These are phyloP conservation scores for Halichoeres trimaculatus DNA, from an alignment of 2,113 vertebrate species.

Conservation along the genomic window DNA sequence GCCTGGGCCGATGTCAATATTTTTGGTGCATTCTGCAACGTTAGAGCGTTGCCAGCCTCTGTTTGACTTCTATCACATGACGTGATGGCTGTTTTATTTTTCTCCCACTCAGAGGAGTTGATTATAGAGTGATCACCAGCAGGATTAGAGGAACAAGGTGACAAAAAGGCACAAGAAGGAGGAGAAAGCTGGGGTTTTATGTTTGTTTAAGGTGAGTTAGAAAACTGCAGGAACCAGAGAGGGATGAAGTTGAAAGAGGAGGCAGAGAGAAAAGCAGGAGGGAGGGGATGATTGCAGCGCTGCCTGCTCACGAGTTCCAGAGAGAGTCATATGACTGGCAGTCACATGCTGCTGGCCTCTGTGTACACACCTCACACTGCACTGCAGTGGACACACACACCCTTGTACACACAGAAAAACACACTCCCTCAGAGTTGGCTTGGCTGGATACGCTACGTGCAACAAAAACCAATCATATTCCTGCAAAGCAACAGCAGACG, in stretches of 20 bases:
- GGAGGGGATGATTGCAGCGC: conserved; percentile 83
- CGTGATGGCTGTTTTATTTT: conserved; percentile 72
- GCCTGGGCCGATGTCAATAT: conserved; percentile 15
- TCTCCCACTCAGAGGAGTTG: conserved; percentile 74
- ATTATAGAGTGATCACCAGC: conserved; percentile 65
- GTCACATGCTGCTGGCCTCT: conserved; percentile 87
- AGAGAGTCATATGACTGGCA: conserved; percentile 88
- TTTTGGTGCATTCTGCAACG: conserved; percentile 50
- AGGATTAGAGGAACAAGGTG: conserved; percentile 44
- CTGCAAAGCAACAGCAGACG: not conserved
- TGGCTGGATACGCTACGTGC: not conserved
- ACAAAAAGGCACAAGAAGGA: not conserved
- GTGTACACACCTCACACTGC: conserved; percentile 80
- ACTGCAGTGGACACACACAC: conserved; percentile 56
- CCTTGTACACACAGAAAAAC: conserved; percentile 26
- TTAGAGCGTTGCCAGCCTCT: conserved; percentile 61
- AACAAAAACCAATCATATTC: not conserved
- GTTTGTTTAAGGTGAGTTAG: not conserved
- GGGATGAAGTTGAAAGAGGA: conserved; percentile 20
- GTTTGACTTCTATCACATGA: conserved; percentile 82
- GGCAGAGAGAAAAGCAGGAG: conserved; percentile 17
- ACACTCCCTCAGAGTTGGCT: not conserved
- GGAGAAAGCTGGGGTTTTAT: not conserved
- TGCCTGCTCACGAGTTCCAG: conserved; percentile 87
- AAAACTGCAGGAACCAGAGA: conserved; percentile 43